Evolutionary conservation across 2,113 vertebrate species (phyloP).

Genomic region (Poeciliopsis turrubarensis): DNA sequence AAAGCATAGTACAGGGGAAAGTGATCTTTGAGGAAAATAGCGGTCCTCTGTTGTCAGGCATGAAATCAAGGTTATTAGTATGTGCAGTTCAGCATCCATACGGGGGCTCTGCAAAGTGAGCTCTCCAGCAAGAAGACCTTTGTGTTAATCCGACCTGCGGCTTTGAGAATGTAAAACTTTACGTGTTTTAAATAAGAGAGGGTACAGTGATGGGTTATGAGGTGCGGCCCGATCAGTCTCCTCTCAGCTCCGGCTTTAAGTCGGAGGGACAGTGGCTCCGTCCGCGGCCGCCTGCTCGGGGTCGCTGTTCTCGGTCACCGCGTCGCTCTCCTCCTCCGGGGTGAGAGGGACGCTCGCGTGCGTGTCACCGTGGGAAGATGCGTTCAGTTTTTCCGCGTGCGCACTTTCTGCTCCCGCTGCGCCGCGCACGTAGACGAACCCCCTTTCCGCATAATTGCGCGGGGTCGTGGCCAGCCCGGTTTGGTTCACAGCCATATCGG

Average conservation of each 20-base stretch:
- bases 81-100: slow-evolving; percentile 63
- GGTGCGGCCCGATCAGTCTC: slow-evolving; percentile 49
- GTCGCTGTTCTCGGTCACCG: slow-evolving; percentile 22
- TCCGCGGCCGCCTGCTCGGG: slow-evolving; percentile 37
- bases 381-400: slow-evolving; percentile 57
- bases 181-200: slow-evolving; percentile 26
- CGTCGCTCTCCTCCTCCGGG: slow-evolving; percentile 23
- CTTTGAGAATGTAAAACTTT: slow-evolving; percentile 58
- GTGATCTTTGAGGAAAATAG: slow-evolving; percentile 44
- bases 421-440: slow-evolving; percentile 30
- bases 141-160: slow-evolving; percentile 72
- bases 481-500: slow-evolving; percentile 35
- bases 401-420: slow-evolving; percentile 41
- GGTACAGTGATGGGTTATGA: slow-evolving; percentile 27
- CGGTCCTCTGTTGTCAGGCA: slow-evolving; percentile 32
- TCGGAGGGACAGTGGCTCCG: slow-evolving; percentile 35
- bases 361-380: slow-evolving; percentile 52
- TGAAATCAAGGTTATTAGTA: slow-evolving; percentile 13
- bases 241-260: slow-evolving; percentile 34
- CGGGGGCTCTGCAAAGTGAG: slow-evolving; percentile 36
- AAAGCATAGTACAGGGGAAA: slow-evolving; percentile 51
- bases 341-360: slow-evolving; percentile 9
- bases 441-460: slow-evolving; percentile 36
- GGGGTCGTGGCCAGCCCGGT: slow-evolving; percentile 37
- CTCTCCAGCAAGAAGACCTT: slow-evolving; percentile 39